Percentiles rank a stretch among this genome's conserved stretches.
These are phyloP conservation scores for Ceyx erithaca DNA, from an alignment of 2,797 vertebrate species.

Conservation along the genomic window DNA sequence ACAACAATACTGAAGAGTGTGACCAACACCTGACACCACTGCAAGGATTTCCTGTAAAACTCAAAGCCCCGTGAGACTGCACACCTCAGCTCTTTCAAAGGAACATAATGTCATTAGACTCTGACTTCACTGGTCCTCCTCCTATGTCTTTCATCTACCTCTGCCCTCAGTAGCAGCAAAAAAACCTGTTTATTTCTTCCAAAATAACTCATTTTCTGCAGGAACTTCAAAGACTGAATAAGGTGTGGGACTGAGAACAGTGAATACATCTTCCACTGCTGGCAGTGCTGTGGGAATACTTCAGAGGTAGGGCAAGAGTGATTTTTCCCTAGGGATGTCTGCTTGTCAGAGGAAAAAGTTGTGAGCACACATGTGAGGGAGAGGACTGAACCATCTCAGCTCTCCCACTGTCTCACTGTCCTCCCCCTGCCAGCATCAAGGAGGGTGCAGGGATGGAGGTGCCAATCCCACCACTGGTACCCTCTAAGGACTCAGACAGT, in stretches of 20 bases:
- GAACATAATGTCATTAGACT: background rate
- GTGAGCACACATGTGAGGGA: background rate
- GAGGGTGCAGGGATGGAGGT: background rate
- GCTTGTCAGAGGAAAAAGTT: background rate
- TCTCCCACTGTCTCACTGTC: background rate
- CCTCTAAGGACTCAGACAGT: background rate
- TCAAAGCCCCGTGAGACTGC: background rate
- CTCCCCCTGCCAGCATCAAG: background rate
- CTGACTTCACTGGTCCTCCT: background rate
- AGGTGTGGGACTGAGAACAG: background rate
- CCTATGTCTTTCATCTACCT: background rate
- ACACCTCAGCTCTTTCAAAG: background rate
- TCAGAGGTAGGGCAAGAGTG: background rate
- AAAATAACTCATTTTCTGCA: background rate
- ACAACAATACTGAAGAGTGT: background rate
- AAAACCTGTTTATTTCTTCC: background rate
- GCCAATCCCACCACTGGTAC: fast-evolving
- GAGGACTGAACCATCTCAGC: background rate
- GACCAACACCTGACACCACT: background rate
- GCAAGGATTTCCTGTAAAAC: background rate
- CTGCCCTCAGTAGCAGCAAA: background rate
- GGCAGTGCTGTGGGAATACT: background rate
- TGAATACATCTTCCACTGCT: background rate
- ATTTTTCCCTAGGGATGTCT: background rate
- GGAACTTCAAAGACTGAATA: background rate